A percentile compares a stretch with the other conserved stretches of the same genome.
These are phyloP conservation scores for Thalpophila matura DNA, from an alignment of 2,888 invertebrate genomes.

Conservation along the genomic window DNA sequence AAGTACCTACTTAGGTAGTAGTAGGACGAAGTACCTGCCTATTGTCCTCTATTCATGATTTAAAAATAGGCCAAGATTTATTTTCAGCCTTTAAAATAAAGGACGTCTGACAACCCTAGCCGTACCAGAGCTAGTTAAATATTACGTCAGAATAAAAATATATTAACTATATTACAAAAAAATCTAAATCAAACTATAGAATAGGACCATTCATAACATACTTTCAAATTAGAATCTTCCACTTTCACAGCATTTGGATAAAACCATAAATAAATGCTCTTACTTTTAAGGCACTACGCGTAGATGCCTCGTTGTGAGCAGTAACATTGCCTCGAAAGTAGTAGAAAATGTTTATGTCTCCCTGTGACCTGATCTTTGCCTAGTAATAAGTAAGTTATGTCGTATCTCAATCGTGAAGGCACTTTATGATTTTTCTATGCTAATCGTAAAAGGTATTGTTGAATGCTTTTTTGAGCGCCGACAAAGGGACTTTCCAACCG, in stretches of 20 bases:
- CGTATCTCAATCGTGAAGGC: constrained; percentile 9
- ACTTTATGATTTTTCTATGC: constrained; percentile 43
- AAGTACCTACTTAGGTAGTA: too few species aligned
- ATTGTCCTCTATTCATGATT: too few species aligned
- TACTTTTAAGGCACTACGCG: neutral
- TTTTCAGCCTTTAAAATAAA: too few species aligned
- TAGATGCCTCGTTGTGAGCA: constrained; percentile 16
- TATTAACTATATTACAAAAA: too few species aligned
- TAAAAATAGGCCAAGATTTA: too few species aligned
- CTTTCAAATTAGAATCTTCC: neutral
- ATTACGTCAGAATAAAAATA: too few species aligned
- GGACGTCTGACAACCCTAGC: too few species aligned
- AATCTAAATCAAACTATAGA: too few species aligned
- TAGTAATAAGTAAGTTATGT: constrained; percentile 30
- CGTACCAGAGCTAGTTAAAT: too few species aligned
- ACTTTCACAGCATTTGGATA: neutral
- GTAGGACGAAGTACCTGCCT: too few species aligned
- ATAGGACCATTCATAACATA: neutral
- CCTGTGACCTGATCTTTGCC: constrained; percentile 32
- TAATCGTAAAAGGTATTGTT: constrained; percentile 27
- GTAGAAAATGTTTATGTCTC: constrained; percentile 42
- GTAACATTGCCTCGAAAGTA: constrained; percentile 18
- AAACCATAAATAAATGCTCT: constrained; percentile 11
- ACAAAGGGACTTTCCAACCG: neutral
- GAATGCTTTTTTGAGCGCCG: neutral